Evolutionary conservation across 2,113 vertebrate species (phyloP).

Genomic region (Prunella fulvescens): DNA sequence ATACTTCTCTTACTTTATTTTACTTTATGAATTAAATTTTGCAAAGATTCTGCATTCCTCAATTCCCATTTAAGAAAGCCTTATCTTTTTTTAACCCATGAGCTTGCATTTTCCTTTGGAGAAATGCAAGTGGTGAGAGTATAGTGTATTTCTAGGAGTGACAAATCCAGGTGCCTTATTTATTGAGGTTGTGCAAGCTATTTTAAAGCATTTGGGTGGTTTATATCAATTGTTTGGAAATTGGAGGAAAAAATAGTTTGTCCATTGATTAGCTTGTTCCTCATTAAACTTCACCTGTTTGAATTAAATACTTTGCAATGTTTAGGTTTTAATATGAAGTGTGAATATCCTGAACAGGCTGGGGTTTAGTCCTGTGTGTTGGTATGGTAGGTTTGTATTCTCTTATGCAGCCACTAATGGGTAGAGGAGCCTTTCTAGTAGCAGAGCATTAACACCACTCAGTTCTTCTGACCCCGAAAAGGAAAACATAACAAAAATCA

Average conservation of each 20-base stretch:
- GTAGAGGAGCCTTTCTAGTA: not conserved
- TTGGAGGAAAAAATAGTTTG: not conserved
- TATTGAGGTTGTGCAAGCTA: not conserved
- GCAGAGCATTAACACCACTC: not conserved
- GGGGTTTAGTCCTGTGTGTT: not conserved
- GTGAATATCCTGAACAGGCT: not conserved
- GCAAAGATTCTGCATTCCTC: not conserved
- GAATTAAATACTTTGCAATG: not conserved
- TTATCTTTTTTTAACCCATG: not conserved
- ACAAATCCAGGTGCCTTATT: not conserved
- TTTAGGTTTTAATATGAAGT: not conserved
- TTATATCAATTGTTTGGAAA: not conserved
- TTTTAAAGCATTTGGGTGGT: not conserved
- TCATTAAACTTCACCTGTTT: not conserved
- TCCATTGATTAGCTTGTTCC: not conserved
- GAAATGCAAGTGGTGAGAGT: not conserved
- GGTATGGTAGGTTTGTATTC: rapidly evolving
- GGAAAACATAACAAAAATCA: not conserved
- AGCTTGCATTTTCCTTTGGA: not conserved
- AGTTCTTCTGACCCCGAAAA: not conserved
- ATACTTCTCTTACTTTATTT: not conserved
- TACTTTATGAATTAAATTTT: not conserved
- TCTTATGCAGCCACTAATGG: not conserved
- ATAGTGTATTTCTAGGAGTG: not conserved
- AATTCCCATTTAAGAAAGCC: not conserved